Percentiles rank a stretch among this genome's conserved stretches.
Conservation (phyloP, 2,888 invertebrate species). For the Caenorhabditis imperialis region DNA sequence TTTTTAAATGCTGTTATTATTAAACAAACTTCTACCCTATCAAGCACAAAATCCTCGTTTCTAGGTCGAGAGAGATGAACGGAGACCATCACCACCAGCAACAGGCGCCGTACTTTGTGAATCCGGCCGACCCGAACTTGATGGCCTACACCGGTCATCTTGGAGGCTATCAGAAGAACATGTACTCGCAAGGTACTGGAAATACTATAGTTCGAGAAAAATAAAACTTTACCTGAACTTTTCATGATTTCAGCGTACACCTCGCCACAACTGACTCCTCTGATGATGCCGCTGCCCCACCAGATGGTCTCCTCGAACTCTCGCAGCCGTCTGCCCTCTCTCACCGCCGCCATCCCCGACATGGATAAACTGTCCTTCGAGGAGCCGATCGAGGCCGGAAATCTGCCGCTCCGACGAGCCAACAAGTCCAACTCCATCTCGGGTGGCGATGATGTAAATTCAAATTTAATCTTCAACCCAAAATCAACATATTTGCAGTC, state of each 20-base stretch:
- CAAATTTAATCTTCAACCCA: not conserved
- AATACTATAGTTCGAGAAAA: not conserved
- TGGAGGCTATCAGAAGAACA: slow-evolving; percentile 29
- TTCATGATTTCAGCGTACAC: not conserved
- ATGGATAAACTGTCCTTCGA: slow-evolving; percentile 38
- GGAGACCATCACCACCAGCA: slow-evolving; percentile 39
- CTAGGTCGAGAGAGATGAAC: slow-evolving; percentile 18
- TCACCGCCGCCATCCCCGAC: slow-evolving; percentile 21
- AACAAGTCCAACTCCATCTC: slow-evolving; percentile 21
- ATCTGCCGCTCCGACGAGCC: slow-evolving; percentile 20
- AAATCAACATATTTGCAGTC: too few species aligned
- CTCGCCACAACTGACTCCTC: slow-evolving; percentile 14
- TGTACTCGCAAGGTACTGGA: slow-evolving; percentile 29
- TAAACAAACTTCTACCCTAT: too few species aligned
- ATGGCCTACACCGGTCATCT: slow-evolving; percentile 32
- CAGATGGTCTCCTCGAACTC: not conserved
- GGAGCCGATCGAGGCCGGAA: slow-evolving; percentile 49
- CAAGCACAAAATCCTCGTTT: too few species aligned
- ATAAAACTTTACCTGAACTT: not conserved
- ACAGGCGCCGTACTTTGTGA: slow-evolving; percentile 23
- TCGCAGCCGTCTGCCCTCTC: not conserved
- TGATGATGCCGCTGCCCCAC: slow-evolving; percentile 5
- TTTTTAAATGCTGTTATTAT: too few species aligned
- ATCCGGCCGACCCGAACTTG: slow-evolving; percentile 26
- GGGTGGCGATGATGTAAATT: slow-evolving; percentile 22